A percentile compares a stretch with the other conserved stretches of the same genome.
Conservation (phyloP, 1,140 invertebrate species). For the Scaptodrosophila lebanonensis region DNA sequence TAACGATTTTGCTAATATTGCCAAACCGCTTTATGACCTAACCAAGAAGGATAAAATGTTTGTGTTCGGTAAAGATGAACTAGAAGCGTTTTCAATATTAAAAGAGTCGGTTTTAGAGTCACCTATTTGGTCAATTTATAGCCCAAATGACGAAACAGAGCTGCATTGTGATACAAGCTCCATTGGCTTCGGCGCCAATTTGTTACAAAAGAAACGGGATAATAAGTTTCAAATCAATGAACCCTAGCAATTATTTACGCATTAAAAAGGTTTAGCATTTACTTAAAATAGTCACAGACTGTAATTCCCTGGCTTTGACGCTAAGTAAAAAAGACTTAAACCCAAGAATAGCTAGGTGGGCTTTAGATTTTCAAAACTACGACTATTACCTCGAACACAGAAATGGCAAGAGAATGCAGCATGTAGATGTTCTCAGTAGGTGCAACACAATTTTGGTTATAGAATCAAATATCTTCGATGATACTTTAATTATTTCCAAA, state of each 20-base stretch:
- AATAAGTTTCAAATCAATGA: slow-evolving; percentile 68
- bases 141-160: slow-evolving; percentile 15
- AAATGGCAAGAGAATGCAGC: slow-evolving; percentile 63
- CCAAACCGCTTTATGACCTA: slow-evolving; percentile 42
- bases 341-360: too few relatives aligned
- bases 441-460: slow-evolving; percentile 11
- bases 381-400: slow-evolving; percentile 4
- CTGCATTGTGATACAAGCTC: slow-evolving; percentile 39
- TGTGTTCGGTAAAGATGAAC: slow-evolving; percentile 14
- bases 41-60: slow-evolving; percentile 37
- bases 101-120: slow-evolving; percentile 13
- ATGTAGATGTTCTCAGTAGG: slow-evolving; percentile 50
- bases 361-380: slow-evolving; percentile 26
- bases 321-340: too few relatives aligned
- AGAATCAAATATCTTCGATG: too few relatives aligned
- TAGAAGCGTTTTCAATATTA: slow-evolving; percentile 32
- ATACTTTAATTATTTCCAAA: slow-evolving; percentile 19
- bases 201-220: slow-evolving; percentile 29
- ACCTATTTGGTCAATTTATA: slow-evolving; percentile 40
- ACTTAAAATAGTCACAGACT: slow-evolving; percentile 78
- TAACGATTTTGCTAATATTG: too few relatives aligned
- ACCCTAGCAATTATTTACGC: slow-evolving; percentile 78
- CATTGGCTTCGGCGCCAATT: slow-evolving; percentile 26
- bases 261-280: slow-evolving; percentile 78
- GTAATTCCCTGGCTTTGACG: slow-evolving; percentile 66